Conservation (phyloP, 2,888 invertebrate species). For the Craniophora ligustri region DNA sequence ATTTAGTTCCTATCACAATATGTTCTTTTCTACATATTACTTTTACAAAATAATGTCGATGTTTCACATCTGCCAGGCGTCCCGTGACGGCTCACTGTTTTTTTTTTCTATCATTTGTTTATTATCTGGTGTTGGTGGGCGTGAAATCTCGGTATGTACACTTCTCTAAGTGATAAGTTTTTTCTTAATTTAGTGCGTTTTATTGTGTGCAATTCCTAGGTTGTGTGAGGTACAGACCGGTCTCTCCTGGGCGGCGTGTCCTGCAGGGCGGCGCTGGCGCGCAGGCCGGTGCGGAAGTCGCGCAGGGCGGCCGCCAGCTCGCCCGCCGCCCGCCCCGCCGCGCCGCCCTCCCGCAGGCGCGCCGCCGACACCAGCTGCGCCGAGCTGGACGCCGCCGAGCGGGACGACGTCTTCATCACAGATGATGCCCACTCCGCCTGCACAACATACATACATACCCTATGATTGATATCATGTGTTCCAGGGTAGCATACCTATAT, state of each 20-base stretch:
- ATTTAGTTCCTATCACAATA: too few species aligned
- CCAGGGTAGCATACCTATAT: too few species aligned
- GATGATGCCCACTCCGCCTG: slow-evolving; percentile 85
- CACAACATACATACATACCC: not conserved
- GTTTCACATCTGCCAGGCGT: too few species aligned
- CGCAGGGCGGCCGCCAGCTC: slow-evolving; percentile 93
- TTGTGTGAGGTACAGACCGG: slow-evolving; percentile 42
- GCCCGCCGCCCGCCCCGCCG: slow-evolving; percentile 92
- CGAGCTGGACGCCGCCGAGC: slow-evolving; percentile 94
- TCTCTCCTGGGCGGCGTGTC: slow-evolving; percentile 77
- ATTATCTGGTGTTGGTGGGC: too few species aligned
- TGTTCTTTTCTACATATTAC: too few species aligned
- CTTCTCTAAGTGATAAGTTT: too few species aligned
- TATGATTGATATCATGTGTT: not conserved
- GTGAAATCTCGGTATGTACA: too few species aligned
- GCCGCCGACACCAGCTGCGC: slow-evolving; percentile 96
- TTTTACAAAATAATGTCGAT: too few species aligned
- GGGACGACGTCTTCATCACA: slow-evolving; percentile 85
- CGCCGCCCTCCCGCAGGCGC: slow-evolving; percentile 93
- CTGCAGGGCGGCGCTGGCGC: slow-evolving; percentile 93
- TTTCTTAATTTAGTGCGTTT: too few species aligned
- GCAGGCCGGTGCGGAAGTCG: slow-evolving; percentile 92
- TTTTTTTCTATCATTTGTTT: too few species aligned
- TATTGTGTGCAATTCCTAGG: not conserved
- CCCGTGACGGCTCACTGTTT: too few species aligned